These are phyloP conservation scores for Nothoprocta perdicaria DNA, from an alignment of 2,113 vertebrate species.

Conservation along the genomic window DNA sequence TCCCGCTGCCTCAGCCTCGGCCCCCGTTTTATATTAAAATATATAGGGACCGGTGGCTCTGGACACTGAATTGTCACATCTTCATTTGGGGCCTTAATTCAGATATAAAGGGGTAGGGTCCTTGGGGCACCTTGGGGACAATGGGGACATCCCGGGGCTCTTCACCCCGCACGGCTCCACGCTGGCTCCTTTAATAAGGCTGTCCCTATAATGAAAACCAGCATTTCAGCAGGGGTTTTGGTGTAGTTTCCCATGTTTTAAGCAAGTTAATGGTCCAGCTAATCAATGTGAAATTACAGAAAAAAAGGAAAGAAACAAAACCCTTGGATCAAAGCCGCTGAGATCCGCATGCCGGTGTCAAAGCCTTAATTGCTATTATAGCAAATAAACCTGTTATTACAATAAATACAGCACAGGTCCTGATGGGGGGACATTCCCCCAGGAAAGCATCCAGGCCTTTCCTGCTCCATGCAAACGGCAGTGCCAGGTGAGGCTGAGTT, in stretches of 20 bases:
- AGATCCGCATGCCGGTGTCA: not conserved
- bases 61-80: rapidly evolving
- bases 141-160: rapidly evolving
- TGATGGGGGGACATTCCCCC: rapidly evolving
- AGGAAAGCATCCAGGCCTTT: not conserved
- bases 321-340: not conserved
- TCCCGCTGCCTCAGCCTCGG: not conserved
- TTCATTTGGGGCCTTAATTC: rapidly evolving
- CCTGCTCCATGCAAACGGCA: too few relatives aligned
- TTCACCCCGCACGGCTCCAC: not conserved
- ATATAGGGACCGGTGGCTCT: not conserved
- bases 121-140: not conserved
- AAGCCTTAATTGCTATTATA: not conserved
- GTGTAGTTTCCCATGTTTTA: not conserved
- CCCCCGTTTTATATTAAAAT: not conserved
- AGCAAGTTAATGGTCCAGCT: not conserved
- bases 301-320: not conserved
- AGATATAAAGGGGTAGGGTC: not conserved
- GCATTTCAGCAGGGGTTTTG: rapidly evolving
- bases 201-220: rapidly evolving
- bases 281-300: not conserved
- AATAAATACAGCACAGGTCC: rapidly evolving
- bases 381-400: rapidly evolving
- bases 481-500: too few relatives aligned
- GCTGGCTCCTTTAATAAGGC: not conserved